These are phyloP conservation scores for Hycleus phaleratus DNA, from an alignment of 1,140 invertebrate genomes.

Conservation along the genomic window DNA sequence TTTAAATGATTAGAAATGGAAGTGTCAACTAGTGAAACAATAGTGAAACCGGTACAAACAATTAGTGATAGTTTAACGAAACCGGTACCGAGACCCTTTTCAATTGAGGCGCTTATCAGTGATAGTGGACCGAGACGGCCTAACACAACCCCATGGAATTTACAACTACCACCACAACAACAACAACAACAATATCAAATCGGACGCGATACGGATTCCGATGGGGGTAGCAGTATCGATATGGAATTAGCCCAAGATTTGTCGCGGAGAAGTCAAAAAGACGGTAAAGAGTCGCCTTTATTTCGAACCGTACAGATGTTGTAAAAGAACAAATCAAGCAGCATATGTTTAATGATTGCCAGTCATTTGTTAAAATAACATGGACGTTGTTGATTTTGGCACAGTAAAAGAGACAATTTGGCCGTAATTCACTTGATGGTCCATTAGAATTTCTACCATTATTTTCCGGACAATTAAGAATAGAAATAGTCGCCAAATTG, in stretches of 20 bases:
- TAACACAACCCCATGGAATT: constrained; percentile 14
- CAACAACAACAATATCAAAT: constrained; percentile 21
- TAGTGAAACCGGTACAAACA: constrained; percentile 2
- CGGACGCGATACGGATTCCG: constrained; percentile 35
- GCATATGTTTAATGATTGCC: too few species aligned
- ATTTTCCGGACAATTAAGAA: constrained; percentile 1
- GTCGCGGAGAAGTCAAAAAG: constrained; percentile 36
- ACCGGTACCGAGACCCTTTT: constrained; percentile 39
- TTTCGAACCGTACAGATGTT: too few species aligned
- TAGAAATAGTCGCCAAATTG: too few species aligned
- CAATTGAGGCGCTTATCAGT: constrained; percentile 39
- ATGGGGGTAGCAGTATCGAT: constrained; percentile 33
- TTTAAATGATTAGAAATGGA: constrained; percentile 18
- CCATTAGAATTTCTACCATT: constrained; percentile 1
- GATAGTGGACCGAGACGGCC: constrained; percentile 28
- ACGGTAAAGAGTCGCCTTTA: constrained; percentile 15
- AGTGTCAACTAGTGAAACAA: constrained; percentile 10
- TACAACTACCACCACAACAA: constrained; percentile 13
- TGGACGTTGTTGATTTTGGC: too few species aligned
- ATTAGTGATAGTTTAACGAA: constrained; percentile 25
- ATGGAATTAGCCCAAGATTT: constrained; percentile 39
- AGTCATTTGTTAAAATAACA: too few species aligned
- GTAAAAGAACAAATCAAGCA: too few species aligned
- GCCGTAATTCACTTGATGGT: too few species aligned
- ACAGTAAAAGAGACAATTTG: too few species aligned